A percentile compares a stretch with the other conserved stretches of the same genome.
Conservation (phyloP, 2,797 vertebrate genomes). For the Calcarius lapponicus region DNA sequence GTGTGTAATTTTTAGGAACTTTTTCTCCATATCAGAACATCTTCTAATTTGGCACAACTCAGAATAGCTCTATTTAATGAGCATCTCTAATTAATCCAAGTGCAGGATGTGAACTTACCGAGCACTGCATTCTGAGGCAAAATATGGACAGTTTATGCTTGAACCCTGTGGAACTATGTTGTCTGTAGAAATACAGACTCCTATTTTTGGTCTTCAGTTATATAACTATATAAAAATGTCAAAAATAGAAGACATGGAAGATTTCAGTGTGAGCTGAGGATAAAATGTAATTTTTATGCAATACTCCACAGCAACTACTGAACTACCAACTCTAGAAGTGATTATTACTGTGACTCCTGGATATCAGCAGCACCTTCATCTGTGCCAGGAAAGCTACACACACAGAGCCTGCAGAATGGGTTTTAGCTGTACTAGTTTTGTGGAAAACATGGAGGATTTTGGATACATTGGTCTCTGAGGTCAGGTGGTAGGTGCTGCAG, state of each 20-base stretch:
- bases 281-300: neutral
- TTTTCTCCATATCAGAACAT: neutral
- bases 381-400: neutral
- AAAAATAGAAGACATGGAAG: neutral
- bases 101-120: neutral
- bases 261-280: neutral
- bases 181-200: neutral
- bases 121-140: neutral
- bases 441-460: neutral
- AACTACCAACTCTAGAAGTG: neutral
- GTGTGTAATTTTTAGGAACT: neutral
- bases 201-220: neutral
- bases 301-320: neutral
- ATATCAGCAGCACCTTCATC: neutral
- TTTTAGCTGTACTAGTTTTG: neutral
- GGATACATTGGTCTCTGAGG: neutral
- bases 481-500: neutral
- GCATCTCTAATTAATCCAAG: neutral
- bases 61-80: neutral
- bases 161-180: neutral
- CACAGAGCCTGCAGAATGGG: neutral
- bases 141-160: neutral
- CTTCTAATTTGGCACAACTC: neutral
- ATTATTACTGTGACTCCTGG: neutral
- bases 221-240: neutral